phyloP scores from a whole-genome alignment of 2,113 vertebrate genomes.

The Beaufortia kweichowensis region DNA sequence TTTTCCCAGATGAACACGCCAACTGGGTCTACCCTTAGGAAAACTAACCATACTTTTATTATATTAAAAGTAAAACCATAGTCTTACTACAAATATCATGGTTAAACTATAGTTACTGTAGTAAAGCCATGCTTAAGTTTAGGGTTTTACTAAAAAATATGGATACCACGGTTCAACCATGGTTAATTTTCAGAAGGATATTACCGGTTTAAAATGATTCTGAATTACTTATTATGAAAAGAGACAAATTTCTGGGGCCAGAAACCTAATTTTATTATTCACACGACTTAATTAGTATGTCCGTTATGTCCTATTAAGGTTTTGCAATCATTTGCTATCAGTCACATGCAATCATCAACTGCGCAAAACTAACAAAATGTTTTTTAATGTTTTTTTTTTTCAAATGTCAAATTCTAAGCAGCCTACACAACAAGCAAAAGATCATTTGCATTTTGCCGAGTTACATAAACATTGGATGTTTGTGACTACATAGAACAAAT shows the following conservation, averaged over 20 bases:
- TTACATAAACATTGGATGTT: background rate
- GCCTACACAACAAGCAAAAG: background rate
- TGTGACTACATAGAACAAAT: conserved; percentile 16
- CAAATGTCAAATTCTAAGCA: background rate
- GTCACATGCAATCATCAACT: background rate
- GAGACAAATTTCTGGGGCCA: background rate
- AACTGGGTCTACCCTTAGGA: background rate
- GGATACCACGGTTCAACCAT: too few species aligned
- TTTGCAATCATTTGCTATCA: too few species aligned
- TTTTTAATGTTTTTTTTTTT: too few species aligned
- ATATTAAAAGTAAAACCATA: background rate
- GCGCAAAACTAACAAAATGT: background rate
- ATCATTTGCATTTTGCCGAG: background rate
- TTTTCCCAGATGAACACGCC: background rate
- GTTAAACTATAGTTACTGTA: too few species aligned
- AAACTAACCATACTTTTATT: background rate
- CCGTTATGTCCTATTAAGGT: background rate
- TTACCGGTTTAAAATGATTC: background rate
- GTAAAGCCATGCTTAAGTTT: too few species aligned
- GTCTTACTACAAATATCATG: too few species aligned
- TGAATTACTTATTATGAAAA: background rate
- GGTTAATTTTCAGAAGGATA: too few species aligned
- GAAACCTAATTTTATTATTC: background rate
- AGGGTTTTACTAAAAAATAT: too few species aligned
- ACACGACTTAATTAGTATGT: background rate